Base-by-base conservation (phyloP, 2,888 invertebrate genomes). In the Junonia oenone region DNA sequence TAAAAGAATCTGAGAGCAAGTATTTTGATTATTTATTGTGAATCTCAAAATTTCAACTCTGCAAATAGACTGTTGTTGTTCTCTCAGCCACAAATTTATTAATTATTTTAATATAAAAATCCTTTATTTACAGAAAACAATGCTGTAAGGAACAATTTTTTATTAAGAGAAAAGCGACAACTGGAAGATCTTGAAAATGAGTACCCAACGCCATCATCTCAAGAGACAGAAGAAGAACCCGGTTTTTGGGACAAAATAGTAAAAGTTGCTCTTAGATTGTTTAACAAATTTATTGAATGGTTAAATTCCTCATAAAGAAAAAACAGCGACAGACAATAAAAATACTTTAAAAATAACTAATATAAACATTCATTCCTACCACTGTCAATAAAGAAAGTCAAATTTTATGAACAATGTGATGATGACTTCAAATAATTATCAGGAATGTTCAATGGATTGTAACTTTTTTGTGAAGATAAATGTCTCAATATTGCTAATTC, bases 211-310 rank as follows among this genome's bases (percentile, higher is more conserved):
- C 63, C 71, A 5, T 56, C 70, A 27, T 74, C 64, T 45, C 76
- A 79, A 60, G 74, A 78, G n/a, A 71, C 72, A 15, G 74, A 79
- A 64, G 83, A 88, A 26, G 84, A 90, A 59, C 70, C 81, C 6
- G 75, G 88, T 13, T 88, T 91, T 65, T 91, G 90, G 90, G 83
- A 86, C 58, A 74, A 77, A 68, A 75, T 90, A 9, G 80, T 90
- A 14, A 85, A 79, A 75, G 79, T 86, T 53, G 89, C 90, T 15
- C 63, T 90, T 13, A 88, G 83, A 66, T 61, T 90, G 59, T 85
- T 91, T 38, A 83, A 75, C 62, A 76, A 66, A 68, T 88, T 91
- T 63, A 69, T 91, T 52, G 85, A 88, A 68, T 91, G 91, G 91
- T 67, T 91, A 31, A 90, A 90, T 69, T 72, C 81, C 2, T 85